Evolutionary conservation across 2,113 vertebrate species (phyloP).

Genomic region (Ptilonorhynchus violaceus): DNA sequence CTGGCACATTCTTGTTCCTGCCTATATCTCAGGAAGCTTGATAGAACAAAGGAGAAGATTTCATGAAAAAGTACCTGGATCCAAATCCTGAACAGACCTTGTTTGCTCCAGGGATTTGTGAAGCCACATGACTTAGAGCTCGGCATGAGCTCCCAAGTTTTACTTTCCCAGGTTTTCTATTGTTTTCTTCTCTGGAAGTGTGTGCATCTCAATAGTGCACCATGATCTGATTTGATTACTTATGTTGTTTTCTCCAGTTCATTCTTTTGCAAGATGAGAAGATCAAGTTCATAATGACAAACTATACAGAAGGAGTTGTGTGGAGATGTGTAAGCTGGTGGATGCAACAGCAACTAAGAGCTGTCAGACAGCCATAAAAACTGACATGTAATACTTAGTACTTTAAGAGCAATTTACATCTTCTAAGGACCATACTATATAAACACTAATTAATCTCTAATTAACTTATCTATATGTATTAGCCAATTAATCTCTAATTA

Average conservation of each 20-base stretch:
- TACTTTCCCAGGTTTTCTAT: neutral
- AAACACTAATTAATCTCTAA: slow-evolving; percentile 55
- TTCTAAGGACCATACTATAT: slow-evolving; percentile 32
- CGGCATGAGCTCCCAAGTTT: neutral
- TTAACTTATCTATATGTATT: slow-evolving; percentile 61
- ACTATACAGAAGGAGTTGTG: neutral
- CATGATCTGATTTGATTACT: neutral
- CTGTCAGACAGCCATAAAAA: neutral
- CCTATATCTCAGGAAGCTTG: neutral
- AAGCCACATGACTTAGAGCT: neutral
- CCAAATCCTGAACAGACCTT: neutral
- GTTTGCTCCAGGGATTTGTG: neutral
- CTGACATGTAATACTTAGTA: neutral
- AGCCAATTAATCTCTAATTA: slow-evolving; percentile 56
- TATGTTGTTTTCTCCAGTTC: neutral
- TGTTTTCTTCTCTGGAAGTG: neutral
- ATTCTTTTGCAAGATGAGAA: neutral
- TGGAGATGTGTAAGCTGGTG: neutral
- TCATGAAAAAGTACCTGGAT: neutral
- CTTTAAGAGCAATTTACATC: slow-evolving; percentile 36
- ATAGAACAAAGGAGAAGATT: neutral
- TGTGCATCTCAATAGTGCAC: neutral
- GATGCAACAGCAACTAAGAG: neutral
- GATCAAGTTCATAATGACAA: neutral
- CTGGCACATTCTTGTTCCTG: neutral